Base-by-base conservation (phyloP, 2,113 vertebrate genomes). In the Pogonocichla stellata region DNA sequence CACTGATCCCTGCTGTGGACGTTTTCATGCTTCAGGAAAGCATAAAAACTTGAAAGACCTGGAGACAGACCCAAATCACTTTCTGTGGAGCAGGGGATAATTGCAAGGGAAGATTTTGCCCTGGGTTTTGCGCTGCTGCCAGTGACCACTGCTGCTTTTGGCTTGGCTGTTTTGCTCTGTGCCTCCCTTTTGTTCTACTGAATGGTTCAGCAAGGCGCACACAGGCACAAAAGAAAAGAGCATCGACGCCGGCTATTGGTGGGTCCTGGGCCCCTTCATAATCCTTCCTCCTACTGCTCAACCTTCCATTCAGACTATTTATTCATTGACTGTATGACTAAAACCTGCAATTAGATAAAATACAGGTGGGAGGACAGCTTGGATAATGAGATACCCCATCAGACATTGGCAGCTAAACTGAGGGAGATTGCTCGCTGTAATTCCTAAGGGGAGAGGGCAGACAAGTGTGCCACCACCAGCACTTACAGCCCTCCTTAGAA, bases 281-380 rank as follows among this genome's bases (percentile, higher is more conserved):
- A 81, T 78, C 88, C 70, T 51, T 81, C 78, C 89, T 85, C 74
- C 81, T 48, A 60, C 71, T 65, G 57, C 61, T 89, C 67, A 79
- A 43, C 36, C 90, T 94, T 94, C 86, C 94, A 93, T 88, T 96
- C 79, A 95, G 79, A 92, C 75, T 43, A 40, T 84, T 95, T 93
- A 77, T 85, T 96, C 94, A 95, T 66, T 96, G 92, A 92, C 61
- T 75, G 29, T 50, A 14, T 97, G 90, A 96, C 74, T 96, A 92
- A 95, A 92, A 90, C 67, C 40, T 57, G 31, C 19, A 90, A 29
- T 71, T 69, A 78, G 80, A 86, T 74, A 72, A 79, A 95, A 94
- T 94, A 71, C 80, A 90, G 88, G 94, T 96, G 50, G 92, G 93
- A 97, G 64, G 95, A 96, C 87, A 96, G 80, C 66, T 93, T 42